Evolutionary conservation across 2,797 vertebrate genomes (phyloP).

Genomic region (Cercopithecus mitis): DNA sequence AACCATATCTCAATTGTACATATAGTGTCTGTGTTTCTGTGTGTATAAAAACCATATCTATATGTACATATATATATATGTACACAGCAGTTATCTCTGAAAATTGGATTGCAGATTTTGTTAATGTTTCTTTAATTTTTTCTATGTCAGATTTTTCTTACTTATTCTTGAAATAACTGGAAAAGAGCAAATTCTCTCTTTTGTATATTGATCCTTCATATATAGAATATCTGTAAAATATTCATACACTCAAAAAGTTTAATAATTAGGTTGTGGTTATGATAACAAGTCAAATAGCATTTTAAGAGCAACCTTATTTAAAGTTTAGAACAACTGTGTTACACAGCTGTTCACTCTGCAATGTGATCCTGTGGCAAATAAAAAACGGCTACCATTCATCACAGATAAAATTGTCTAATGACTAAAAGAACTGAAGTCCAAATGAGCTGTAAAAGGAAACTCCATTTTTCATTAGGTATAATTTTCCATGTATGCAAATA

Average conservation of each 20-base stretch:
- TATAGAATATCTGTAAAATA: neutral
- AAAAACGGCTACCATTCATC: conserved; percentile 23
- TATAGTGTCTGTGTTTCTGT: neutral
- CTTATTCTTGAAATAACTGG: conserved; percentile 30
- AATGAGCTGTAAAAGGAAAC: conserved; percentile 38
- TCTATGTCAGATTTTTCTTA: conserved; percentile 10
- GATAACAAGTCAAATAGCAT: conserved; percentile 12
- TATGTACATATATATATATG: neutral
- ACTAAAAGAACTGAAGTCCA: conserved; percentile 24
- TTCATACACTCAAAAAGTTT: conserved; percentile 42
- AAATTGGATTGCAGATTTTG: neutral
- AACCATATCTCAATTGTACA: neutral
- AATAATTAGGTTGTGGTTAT: conserved; percentile 48
- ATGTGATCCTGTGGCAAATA: conserved; percentile 34
- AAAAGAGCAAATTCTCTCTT: conserved; percentile 21
- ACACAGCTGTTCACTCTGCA: neutral
- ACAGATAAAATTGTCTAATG: conserved; percentile 3
- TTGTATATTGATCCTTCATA: conserved; percentile 12
- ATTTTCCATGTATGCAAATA: conserved; percentile 36
- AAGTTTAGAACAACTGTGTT: conserved; percentile 41
- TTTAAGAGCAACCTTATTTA: conserved; percentile 53
- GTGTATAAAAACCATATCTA: neutral
- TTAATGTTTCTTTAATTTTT: conserved; percentile 47
- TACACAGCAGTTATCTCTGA: neutral
- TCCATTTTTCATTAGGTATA: conserved; percentile 15